Conservation (phyloP, 2,797 vertebrate genomes). For the Danio tinwini region DNA sequence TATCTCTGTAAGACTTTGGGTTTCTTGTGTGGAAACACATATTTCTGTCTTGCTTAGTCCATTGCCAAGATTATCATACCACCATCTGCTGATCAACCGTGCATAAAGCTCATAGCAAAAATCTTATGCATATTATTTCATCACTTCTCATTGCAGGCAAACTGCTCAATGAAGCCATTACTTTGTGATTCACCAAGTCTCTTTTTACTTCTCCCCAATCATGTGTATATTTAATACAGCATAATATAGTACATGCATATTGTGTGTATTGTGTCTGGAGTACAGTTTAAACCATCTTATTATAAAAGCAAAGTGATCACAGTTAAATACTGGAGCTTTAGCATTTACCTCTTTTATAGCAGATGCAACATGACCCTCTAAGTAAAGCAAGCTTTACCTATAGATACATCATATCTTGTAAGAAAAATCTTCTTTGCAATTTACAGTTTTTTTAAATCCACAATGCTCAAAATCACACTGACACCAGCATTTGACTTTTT, state of each 20-base stretch:
- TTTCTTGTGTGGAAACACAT: not conserved
- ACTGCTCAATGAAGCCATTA: not conserved
- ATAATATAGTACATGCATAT: too few relatives aligned
- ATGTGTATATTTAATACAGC: too few relatives aligned
- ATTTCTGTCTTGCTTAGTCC: not conserved
- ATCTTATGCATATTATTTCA: not conserved
- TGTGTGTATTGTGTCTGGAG: not conserved
- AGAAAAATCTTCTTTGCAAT: not conserved
- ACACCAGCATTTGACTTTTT: not conserved
- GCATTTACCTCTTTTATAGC: not conserved
- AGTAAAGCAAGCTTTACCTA: not conserved
- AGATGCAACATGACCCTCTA: not conserved
- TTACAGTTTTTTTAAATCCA: not conserved
- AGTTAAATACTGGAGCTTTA: not conserved
- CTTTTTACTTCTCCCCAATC: too few relatives aligned
- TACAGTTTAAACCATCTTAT: not conserved
- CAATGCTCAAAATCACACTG: not conserved
- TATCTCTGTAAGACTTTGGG: not conserved
- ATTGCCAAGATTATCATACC: constrained; percentile 6
- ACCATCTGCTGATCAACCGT: constrained; percentile 9
- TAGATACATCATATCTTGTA: not conserved
- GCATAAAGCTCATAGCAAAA: not conserved
- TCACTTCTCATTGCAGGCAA: not conserved
- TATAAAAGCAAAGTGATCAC: not conserved
- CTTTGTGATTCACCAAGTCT: not conserved